phyloP scores from a whole-genome alignment of 1,140 invertebrate genomes.

The Trichonephila clavipes region DNA sequence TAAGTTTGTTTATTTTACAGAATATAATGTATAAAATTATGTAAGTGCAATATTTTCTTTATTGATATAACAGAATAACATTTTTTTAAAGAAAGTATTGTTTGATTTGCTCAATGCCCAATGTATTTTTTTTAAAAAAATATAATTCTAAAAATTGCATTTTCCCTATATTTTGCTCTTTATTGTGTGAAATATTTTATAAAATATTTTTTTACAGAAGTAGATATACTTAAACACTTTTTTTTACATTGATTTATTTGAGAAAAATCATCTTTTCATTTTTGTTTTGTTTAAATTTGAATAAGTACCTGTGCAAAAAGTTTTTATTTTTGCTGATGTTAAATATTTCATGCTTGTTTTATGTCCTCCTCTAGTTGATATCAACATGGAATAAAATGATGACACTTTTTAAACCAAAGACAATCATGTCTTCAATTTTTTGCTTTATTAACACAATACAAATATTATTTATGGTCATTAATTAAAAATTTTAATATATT shows the following conservation, averaged over 20 bases:
- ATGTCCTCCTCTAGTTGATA: neutral
- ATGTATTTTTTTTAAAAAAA: neutral
- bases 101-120: neutral
- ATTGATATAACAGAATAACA: neutral
- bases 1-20: neutral
- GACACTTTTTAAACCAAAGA: slow-evolving; percentile 20
- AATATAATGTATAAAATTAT: neutral
- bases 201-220: too few species aligned
- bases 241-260: too few species aligned
- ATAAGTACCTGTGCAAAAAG: too few species aligned
- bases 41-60: slow-evolving; percentile 21
- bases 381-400: neutral
- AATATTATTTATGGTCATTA: neutral
- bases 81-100: neutral
- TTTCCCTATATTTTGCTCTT: too few species aligned
- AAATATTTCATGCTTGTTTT: neutral
- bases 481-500: neutral
- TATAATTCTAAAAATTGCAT: too few species aligned
- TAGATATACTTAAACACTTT: too few species aligned
- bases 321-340: neutral
- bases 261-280: too few species aligned
- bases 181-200: too few species aligned
- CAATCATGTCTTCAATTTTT: slow-evolving; percentile 18
- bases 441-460: neutral
- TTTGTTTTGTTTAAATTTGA: too few species aligned